Conservation (phyloP, 1,140 invertebrate species). For the Drosophila repleta region DNA sequence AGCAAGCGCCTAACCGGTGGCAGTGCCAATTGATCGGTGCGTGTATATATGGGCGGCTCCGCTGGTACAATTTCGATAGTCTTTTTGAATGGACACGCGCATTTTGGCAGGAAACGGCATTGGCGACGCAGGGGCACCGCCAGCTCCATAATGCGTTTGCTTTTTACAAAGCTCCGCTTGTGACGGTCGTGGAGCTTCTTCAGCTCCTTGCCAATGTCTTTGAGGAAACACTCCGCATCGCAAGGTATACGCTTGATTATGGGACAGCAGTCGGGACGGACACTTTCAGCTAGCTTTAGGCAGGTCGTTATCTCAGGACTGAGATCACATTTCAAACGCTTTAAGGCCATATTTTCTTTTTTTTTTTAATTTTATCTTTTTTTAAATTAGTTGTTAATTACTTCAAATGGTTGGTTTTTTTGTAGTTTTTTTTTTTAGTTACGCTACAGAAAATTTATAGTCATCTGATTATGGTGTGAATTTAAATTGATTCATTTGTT, state of each 20-base stretch:
- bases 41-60: conserved; percentile 47
- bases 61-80: conserved; percentile 59
- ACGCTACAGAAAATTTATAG: conserved; percentile 30
- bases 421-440: conserved; percentile 19
- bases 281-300: conserved; percentile 42
- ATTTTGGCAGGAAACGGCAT: conserved; percentile 57
- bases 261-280: conserved; percentile 65
- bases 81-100: conserved; percentile 66
- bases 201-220: conserved; percentile 60
- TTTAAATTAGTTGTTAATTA: background rate
- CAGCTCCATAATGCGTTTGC: conserved; percentile 57
- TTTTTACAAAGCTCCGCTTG: conserved; percentile 46
- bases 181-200: conserved; percentile 46
- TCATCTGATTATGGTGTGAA: conserved; percentile 10
- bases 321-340: conserved; percentile 53
- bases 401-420: background rate
- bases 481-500: background rate
- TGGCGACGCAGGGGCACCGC: conserved; percentile 39
- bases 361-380: conserved; percentile 1
- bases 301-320: conserved; percentile 54
- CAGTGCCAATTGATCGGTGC: conserved; percentile 72
- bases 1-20: conserved; percentile 54
- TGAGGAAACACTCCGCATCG: conserved; percentile 58
- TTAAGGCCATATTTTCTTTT: conserved; percentile 39
- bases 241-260: conserved; percentile 50